Conservation (phyloP, 2,113 vertebrate species). For the Corvus hawaiiensis region DNA sequence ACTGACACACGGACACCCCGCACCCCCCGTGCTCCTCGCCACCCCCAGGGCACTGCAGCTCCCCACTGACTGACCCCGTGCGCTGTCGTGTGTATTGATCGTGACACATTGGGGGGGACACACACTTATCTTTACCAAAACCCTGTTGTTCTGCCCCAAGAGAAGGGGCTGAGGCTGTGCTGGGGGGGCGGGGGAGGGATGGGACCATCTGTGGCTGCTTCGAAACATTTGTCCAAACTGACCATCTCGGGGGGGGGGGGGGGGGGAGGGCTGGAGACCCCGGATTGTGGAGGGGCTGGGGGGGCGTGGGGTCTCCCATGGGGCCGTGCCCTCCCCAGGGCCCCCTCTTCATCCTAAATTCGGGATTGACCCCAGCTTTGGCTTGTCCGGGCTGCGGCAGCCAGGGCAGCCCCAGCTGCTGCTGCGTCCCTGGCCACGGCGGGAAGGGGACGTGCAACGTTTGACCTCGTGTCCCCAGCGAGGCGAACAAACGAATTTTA, state of each 20-base stretch:
- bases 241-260: neutral
- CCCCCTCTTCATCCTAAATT: neutral
- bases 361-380: neutral
- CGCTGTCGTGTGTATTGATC: neutral
- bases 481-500: neutral
- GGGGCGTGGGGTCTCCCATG: neutral
- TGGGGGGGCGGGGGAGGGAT: neutral
- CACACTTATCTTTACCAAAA: neutral
- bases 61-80: neutral
- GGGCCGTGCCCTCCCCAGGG: neutral
- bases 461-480: neutral
- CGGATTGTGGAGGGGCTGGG: neutral
- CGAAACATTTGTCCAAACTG: neutral
- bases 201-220: neutral
- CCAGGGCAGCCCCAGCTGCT: neutral
- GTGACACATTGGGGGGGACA: neutral
- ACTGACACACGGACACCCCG: neutral
- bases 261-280: neutral
- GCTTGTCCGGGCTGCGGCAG: neutral
- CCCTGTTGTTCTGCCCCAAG: neutral
- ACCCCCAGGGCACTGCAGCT: neutral
- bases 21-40: neutral
- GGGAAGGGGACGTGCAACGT: neutral
- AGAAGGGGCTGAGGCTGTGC: neutral
- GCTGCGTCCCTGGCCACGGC: neutral